Base-by-base conservation (phyloP, 1,140 invertebrate genomes). In the Bombus difficillimus region DNA sequence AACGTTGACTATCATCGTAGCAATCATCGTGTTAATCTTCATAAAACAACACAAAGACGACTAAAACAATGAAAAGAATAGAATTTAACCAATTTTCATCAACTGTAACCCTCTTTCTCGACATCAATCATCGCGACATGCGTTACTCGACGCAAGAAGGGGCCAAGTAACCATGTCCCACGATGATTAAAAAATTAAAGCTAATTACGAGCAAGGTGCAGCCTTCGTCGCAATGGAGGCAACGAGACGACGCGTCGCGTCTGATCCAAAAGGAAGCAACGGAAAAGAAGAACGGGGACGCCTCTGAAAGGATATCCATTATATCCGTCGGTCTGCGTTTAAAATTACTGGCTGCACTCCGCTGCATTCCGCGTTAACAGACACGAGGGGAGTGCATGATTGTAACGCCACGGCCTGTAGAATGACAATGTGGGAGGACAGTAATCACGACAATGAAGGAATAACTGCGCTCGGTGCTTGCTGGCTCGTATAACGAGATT, bases 361-460 rank as follows among this genome's bases (percentile, higher is more conserved):
- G 68, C 0, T 37, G 25, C 69, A 57, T 83, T 78, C 82, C 34
- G 64, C 34, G 41, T 28, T 57, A 41, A 57, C 47, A 47, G 28
- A 62, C 59, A 62, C 59, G 59, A 76, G 74, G 71, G 74, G 74
- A 78, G 73, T n/a, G 81, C 57, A 68, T 71, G 89, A 87, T 84
- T 87, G 88, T 64, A 64, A 74, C 83, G 82, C 69, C 72, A 37
- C 47, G 18, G 47, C 18, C 18, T 53, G 47, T 18, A 53, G 47
- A 53, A 53, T 53, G 47, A 53, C 86, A 89, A 79, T 87, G 88
- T 89, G 79, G 79, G 74, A 83, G 85, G 79, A 81, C 80, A 83
- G 81, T 90, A 90, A 90, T 90, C 88, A 88, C 86, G 88, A 90
- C 89, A 90, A 90, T 88, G 78, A 89, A 90, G 86, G 86, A 90